Base-by-base conservation (phyloP, 2,113 vertebrate genomes). In the Coturnix japonica region DNA sequence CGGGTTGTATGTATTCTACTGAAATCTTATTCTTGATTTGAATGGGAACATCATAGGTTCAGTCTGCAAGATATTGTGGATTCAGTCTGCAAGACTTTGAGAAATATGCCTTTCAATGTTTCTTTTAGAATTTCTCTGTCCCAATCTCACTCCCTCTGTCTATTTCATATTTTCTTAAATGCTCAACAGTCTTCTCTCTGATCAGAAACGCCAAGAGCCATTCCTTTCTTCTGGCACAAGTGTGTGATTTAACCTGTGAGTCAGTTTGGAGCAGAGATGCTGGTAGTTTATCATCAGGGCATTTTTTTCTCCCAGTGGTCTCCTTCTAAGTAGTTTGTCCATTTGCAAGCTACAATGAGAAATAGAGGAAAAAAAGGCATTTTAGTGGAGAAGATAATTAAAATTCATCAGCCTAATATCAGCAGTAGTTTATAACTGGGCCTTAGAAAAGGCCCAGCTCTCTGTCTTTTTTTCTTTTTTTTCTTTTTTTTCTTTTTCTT, bases 341-440 rank as follows among this genome's bases (percentile, higher is more conserved):
- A 77, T 84, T 95, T 95, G 77, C 84, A 92, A 61, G 77, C 67
- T 94, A 51, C 93, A 94, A 89, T 85, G 91, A 89, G 49, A 91
- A 84, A 56, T 13, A 81, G 94, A 23, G 26, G 9, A 26, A 28
- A 53, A 96, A 96, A 93, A 84, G 89, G 54, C 75, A 92, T 91
- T 91, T 93, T 90, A 82, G 87, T 82, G 71, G 67, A 93, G 81
- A 75, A 91, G 67, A 71, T 94, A 96, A 94, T 95, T 96, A 92
- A 94, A 96, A 94, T 95, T 92, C 91, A 89, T 84, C 56, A 92
- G 75, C 81, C 74, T 95, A 93, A 93, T 96, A 94, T 93, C 89
- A 93, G 94, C 84, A 82, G 81, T 87, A 85, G 87, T 95, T 94
- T 95, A 85, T 94, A 93, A 89, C 86, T 85, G 87, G 81, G 87